A percentile compares a stretch with the other conserved stretches of the same genome.
Conservation (phyloP, 1,140 invertebrate genomes). For the Varroa destructor region DNA sequence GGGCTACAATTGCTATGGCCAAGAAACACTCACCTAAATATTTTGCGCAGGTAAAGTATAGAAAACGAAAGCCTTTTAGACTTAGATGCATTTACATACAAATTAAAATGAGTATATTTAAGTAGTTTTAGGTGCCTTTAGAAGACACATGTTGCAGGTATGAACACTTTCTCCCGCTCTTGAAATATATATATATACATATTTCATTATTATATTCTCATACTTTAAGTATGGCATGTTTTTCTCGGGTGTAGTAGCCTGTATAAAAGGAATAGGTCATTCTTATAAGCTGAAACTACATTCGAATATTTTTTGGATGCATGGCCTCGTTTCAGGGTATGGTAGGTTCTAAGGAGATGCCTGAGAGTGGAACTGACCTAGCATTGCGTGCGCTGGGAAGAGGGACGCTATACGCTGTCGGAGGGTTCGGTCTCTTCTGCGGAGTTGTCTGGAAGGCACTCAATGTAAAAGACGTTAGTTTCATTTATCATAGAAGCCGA, state of each 20-base stretch:
- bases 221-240: no score
- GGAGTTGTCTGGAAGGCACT: constrained; percentile 75
- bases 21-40: constrained; percentile 64
- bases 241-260: no score
- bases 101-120: neutral
- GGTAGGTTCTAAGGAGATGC: constrained; percentile 48
- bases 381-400: constrained; percentile 67
- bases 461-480: constrained; percentile 56
- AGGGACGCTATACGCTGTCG: constrained; percentile 69
- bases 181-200: neutral
- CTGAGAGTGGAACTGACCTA: constrained; percentile 59
- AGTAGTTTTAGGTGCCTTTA: neutral
- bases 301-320: no score
- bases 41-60: constrained; percentile 51
- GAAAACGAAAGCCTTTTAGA: constrained; percentile 1
- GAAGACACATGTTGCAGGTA: constrained; percentile 16
- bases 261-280: no score
- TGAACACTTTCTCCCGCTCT: neutral
- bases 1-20: constrained; percentile 55
- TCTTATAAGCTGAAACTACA: no score
- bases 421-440: constrained; percentile 63
- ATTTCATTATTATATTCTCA: neutral
- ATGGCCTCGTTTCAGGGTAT: constrained; percentile 43
- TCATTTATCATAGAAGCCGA: neutral
- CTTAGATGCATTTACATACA: neutral